phyloP scores from a whole-genome alignment of 2,888 invertebrate species.

The Macaria notata region DNA sequence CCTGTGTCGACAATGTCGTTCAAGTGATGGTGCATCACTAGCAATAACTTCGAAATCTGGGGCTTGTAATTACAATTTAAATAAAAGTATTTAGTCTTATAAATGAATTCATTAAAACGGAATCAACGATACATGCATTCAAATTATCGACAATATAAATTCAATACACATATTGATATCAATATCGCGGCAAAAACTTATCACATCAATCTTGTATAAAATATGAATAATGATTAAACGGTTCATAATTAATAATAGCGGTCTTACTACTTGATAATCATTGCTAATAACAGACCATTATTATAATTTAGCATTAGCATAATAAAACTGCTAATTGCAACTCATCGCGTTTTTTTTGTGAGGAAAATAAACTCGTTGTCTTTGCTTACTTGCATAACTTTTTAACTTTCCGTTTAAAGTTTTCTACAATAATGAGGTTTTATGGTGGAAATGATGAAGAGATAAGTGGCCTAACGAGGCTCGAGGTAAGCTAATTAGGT shows the following conservation, averaged over 20 bases:
- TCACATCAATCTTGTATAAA: slow-evolving; percentile 13
- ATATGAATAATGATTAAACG: slow-evolving; percentile 19
- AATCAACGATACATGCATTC: too few relatives aligned
- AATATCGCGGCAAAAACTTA: slow-evolving; percentile 19
- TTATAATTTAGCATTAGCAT: slow-evolving; percentile 15
- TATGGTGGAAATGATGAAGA: neutral
- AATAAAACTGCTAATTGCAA: neutral
- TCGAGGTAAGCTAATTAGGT: slow-evolving; percentile 2
- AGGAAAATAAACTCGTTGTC: too few relatives aligned
- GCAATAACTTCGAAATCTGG: too few relatives aligned
- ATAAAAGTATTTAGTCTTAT: too few relatives aligned
- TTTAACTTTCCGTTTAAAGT: too few relatives aligned
- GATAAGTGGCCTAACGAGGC: slow-evolving; percentile 7
- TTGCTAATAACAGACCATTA: slow-evolving; percentile 10
- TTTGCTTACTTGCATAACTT: too few relatives aligned
- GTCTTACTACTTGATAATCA: slow-evolving; percentile 4
- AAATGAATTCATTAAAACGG: too few relatives aligned
- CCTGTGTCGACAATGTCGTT: too few relatives aligned
- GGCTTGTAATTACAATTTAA: too few relatives aligned
- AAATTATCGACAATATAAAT: too few relatives aligned
- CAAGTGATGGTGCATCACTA: too few relatives aligned
- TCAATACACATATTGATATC: slow-evolving; percentile 8
- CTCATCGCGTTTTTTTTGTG: neutral
- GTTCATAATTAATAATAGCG: slow-evolving; percentile 9
- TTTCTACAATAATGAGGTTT: too few relatives aligned